Base-by-base conservation (phyloP, 2,113 vertebrate genomes). In the Cranoglanis bouderius region DNA sequence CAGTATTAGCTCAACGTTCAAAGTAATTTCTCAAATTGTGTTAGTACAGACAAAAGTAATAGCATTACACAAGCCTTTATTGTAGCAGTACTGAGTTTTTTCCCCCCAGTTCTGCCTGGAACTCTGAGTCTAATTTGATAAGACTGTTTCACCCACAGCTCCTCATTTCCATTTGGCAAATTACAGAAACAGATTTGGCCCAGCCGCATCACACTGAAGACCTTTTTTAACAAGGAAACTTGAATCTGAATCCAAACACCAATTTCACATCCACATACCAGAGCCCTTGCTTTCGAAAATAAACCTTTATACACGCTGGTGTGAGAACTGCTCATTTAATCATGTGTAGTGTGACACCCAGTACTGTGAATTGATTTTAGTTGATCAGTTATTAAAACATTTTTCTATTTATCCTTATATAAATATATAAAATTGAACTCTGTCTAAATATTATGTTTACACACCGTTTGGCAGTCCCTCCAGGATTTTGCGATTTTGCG, bases 121-220 rank as follows among this genome's bases (percentile, higher is more conserved):
- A 72, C 51, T 49, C 65, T 12, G 59, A 83, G 63, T 88, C 87
- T 87, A 88, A 86, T 86, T 88, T 87, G 90, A 88, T 88, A 88
- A 90, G 90, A 86, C 72, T 84, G 38, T 80, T 78, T n/a, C 75
- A 89, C 78, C 84, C 89, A 80, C 86, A 89, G 88, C 65, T 83
- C 72, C 84, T 88, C 86, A 88, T 91, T 91, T 86, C 67, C 87
- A 86, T 85, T 82, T 86, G 86, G 83, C 86, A 91, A 88, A 89
- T 89, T 86, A 72, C 90, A 89, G 74, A 89, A 86, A 70, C 83
- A 83, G 82, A 86, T 89, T 89, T 82, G 67, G 49, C 82, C 86
- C 86, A 24, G 38, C 13, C 4, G 26, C 67, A 82, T 53, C 84
- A 57, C 49, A 59, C 63, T 78, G 87, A 82, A 72, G 80, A 51